These are phyloP conservation scores for Styela clava DNA, from an alignment of 23 tunicate genomes.

Conservation along the genomic window DNA sequence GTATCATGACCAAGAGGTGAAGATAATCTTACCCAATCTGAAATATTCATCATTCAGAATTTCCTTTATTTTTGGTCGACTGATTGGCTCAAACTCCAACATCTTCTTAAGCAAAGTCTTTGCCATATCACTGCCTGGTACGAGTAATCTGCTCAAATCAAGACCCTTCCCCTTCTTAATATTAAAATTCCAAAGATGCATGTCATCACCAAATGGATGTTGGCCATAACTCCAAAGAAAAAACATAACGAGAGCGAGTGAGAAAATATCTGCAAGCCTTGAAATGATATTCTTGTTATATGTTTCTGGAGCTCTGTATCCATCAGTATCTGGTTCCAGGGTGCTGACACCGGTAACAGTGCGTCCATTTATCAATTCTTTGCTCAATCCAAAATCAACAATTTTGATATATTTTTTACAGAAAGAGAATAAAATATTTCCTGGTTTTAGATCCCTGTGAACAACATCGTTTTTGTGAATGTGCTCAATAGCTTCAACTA, in stretches of 20 bases:
- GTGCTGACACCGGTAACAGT: background rate
- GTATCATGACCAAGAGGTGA: too few species aligned
- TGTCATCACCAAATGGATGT: constrained; percentile 14
- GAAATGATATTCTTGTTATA: background rate
- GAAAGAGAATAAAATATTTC: background rate
- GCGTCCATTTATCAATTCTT: background rate
- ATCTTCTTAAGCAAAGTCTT: background rate
- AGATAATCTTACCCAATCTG: too few species aligned
- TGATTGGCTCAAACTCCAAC: background rate
- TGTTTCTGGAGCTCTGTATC: too few species aligned
- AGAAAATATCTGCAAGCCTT: background rate
- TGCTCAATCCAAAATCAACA: constrained; percentile 23
- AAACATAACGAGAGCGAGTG: constrained; percentile 3
- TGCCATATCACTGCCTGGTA: background rate
- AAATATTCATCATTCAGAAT: too few species aligned
- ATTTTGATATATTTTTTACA: constrained; percentile 4
- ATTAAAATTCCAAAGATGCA: background rate
- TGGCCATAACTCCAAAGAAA: constrained; percentile 5
- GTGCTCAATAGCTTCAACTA: background rate
- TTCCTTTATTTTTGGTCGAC: too few species aligned
- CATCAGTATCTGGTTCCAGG: background rate
- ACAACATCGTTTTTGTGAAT: constrained; percentile 3
- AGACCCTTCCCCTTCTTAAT: background rate
- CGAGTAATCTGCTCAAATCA: background rate
- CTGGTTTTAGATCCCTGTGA: constrained; percentile 14